Evolutionary conservation across 2,888 invertebrate species (phyloP), one percentile per base, ranked within the genome.

Genomic region (Ophion ventricosus): DNA sequence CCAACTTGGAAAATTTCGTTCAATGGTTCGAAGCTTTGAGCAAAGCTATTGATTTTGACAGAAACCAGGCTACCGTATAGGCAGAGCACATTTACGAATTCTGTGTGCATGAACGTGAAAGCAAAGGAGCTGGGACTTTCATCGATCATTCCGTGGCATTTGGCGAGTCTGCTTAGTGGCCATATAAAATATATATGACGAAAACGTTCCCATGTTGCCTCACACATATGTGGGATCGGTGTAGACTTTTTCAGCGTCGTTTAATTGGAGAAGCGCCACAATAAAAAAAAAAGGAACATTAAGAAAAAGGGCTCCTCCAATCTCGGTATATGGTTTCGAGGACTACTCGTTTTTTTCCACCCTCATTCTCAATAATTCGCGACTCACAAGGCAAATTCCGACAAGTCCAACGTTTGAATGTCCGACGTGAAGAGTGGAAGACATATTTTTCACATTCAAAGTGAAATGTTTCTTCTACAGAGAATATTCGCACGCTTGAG

Each of bases 121-220:
- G 74, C 80, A 57, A 70, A 56, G 74, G 63, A 80, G 69, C 56
- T 59, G 73, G 73, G 73, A 59, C 74, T 80, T 80, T 75, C 80
- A 75, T 80, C 80, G 80, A 80, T 80, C 74, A 80, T 73, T 74
- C 43, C 73, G 80, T 74, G 80, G 59, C 80, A 61, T 66, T 80
- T 74, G 67, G 80, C 67, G 73, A 80, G 73, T 29, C 80, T 74
- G 43, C 72, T 49, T 20, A 26, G 35, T 72, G 54, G 23, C 54
- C 29, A 20, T 59, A 20, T 35, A 1, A 35, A 56, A 61, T n/a
- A 56, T 35, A 35, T 35, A 35, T 35, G 5, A 5, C 5, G 5
- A 7, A 35, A 35, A 35, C 7, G 35, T 35, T 8, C 35, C 7
- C 35, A 7, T 35, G 7, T 35, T 35, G 3, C 8, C 35, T 35